These are phyloP conservation scores for Halcyon senegalensis DNA, from an alignment of 2,113 vertebrate species.

Conservation along the genomic window DNA sequence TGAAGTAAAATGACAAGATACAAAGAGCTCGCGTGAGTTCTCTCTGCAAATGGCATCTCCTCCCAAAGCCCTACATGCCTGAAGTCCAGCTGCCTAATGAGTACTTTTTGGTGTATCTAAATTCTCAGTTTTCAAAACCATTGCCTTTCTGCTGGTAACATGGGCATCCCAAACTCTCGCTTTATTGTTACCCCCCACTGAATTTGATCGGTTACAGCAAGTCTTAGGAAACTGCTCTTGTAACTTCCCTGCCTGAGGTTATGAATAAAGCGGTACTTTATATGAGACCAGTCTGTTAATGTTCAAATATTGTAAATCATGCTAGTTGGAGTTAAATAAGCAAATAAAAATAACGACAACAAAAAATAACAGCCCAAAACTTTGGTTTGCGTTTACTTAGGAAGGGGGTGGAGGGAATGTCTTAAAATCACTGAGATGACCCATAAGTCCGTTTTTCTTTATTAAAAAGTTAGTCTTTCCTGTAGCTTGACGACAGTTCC, in stretches of 20 bases:
- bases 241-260: neutral
- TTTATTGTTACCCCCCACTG: neutral
- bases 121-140: neutral
- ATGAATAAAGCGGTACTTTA: neutral
- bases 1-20: neutral
- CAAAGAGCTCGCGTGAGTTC: neutral
- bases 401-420: accelerated
- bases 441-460: neutral
- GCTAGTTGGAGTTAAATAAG: neutral
- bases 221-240: neutral
- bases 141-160: neutral
- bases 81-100: neutral
- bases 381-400: neutral
- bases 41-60: neutral
- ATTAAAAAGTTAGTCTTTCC: neutral
- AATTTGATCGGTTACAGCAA: neutral
- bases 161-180: neutral
- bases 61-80: accelerated
- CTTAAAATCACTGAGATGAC: neutral
- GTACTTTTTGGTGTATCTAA: neutral
- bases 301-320: neutral
- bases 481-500: neutral
- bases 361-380: neutral
- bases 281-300: neutral
- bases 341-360: neutral